phyloP scores from a whole-genome alignment of 2,797 vertebrate species.

The Parauchenoglanis ngamensis region DNA sequence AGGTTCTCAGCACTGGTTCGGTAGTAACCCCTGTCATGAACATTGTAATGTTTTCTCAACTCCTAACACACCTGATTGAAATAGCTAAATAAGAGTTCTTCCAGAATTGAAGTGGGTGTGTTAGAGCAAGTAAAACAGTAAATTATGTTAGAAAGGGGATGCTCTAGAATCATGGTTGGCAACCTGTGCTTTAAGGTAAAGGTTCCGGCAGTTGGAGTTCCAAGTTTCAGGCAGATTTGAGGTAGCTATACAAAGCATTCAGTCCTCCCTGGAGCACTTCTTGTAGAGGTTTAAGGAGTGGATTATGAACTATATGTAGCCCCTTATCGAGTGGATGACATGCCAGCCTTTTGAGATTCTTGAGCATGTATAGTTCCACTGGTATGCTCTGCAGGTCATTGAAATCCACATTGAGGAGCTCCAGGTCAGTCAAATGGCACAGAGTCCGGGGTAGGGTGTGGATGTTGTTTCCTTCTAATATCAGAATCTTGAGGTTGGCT shows the following conservation, averaged over 20 bases:
- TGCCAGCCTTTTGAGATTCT: conserved; percentile 79
- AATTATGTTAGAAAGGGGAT: background rate
- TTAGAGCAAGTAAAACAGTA: background rate
- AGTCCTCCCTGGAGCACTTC: conserved; percentile 87
- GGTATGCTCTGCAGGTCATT: conserved; percentile 89
- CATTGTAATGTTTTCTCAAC: background rate
- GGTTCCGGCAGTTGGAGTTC: background rate
- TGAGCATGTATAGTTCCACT: conserved; percentile 82
- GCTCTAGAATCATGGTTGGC: background rate
- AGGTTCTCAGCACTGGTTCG: background rate
- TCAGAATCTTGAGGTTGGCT: conserved; percentile 87
- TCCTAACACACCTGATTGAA: background rate
- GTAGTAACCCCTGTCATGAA: background rate
- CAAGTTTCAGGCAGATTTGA: conserved; percentile 70
- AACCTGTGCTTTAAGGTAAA: background rate
- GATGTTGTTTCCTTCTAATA: conserved; percentile 85
- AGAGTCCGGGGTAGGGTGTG: conserved; percentile 83
- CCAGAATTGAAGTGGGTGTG: background rate
- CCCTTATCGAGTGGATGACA: conserved; percentile 94
- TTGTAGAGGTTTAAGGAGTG: conserved; percentile 85
- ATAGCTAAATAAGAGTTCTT: background rate
- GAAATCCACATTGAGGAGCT: conserved; percentile 88
- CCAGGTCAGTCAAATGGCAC: conserved; percentile 81
- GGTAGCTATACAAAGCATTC: conserved; percentile 78
- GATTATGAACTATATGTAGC: conserved; percentile 90